Evolutionary conservation across 1,140 invertebrate genomes (phyloP).

Genomic region (Drosophila malerkotliana): DNA sequence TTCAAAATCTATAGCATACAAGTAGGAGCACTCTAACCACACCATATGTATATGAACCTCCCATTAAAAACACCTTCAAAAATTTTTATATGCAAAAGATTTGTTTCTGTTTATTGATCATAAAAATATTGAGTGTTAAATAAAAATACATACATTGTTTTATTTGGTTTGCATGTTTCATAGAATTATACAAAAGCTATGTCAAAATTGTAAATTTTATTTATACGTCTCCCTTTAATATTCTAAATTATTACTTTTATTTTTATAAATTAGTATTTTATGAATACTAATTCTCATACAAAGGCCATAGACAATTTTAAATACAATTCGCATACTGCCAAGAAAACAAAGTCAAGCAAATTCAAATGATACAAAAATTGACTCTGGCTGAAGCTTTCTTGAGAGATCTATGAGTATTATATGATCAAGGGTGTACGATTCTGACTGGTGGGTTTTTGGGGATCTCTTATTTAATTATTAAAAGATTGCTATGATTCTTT

Average conservation of each 20-base stretch:
- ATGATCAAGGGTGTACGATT: conserved; percentile 18
- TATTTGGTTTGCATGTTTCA: conserved; percentile 43
- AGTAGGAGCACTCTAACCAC: background rate
- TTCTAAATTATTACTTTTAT: conserved; percentile 12
- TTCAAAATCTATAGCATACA: background rate
- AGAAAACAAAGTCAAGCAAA: conserved; percentile 34
- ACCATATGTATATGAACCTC: background rate
- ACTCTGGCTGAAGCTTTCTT: conserved; percentile 30
- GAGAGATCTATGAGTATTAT: conserved; percentile 14
- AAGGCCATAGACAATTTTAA: conserved; percentile 60
- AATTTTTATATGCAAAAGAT: conserved; percentile 59
- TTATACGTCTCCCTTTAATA: conserved; percentile 43
- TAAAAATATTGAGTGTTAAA: conserved; percentile 65
- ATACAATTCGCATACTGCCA: conserved; percentile 43
- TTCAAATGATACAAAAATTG: conserved; percentile 22
- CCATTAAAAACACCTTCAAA: background rate
- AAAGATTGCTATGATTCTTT: conserved; percentile 15
- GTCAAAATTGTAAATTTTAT: conserved; percentile 62
- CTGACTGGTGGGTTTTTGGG: conserved; percentile 60
- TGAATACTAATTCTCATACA: conserved; percentile 35
- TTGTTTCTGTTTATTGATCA: conserved; percentile 67
- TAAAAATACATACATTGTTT: conserved; percentile 35
- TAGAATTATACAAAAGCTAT: conserved; percentile 76
- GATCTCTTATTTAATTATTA: conserved; percentile 16
- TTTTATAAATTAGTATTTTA: conserved; percentile 7